Base-by-base conservation (phyloP, 2,888 invertebrate genomes). In the Tachina fera region DNA sequence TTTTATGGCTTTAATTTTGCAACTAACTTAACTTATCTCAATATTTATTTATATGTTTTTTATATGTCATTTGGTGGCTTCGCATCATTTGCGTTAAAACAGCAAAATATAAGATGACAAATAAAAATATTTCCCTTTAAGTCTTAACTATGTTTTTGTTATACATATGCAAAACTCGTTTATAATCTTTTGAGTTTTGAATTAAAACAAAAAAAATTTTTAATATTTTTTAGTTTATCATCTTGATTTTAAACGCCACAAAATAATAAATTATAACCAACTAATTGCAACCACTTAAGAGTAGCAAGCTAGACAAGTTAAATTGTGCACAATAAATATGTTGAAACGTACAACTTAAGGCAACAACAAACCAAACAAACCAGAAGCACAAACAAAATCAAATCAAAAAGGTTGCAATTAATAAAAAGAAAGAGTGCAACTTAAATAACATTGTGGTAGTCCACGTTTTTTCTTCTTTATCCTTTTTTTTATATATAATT, bases 371-470 rank as follows among this genome's bases (percentile, higher is more conserved):
- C 41, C 77, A 58, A 3, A 71, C n/a, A 47, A 31, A 77, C 39
- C 14, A 41, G 22, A 1, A 58, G 31, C 0, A 51, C 14, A n/a
- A n/a, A n/a, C 5, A 61, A 60, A 45, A 47, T 19, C 51, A 78
- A 9, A 19, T 65, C 14, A 47, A 63, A 47, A 47, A 65, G 19
- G 14, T 75, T 79, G 71, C 65, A 71, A 67, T 72, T 79, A 76
- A 65, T 82, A 85, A 79, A 67, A 49, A 58, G 53, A 65, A 77
- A 53, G 39, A 76, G 75, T 71, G 76, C 83, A 86, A 83, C 56
- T 72, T 79, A 72, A 68, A 76, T 61, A 72, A 72, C 49, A 80
- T 86, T 86, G 86, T 79, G 86, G 79, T 86, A 86, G 86, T 86
- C 86, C 86, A 86, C 61, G 83, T 83, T 76, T 47, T n/a, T 63